These are phyloP conservation scores for Apotomis betuletana DNA, from an alignment of 2,888 invertebrate genomes.

Conservation along the genomic window DNA sequence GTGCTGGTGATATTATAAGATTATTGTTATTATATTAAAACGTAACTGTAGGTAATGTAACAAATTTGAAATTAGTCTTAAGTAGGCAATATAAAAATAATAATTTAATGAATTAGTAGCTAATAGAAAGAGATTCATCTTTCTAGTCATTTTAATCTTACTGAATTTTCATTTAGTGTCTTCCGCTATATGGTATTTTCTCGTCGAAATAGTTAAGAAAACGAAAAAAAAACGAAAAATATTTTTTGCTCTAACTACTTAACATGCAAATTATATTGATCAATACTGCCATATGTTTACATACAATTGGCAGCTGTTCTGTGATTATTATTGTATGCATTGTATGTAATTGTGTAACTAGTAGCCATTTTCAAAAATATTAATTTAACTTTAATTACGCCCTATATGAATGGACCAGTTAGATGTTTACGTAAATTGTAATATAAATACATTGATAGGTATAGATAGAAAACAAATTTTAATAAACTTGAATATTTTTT, in stretches of 20 bases:
- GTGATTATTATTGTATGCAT: conserved; percentile 5
- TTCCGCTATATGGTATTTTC: neutral
- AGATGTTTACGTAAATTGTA: conserved; percentile 8
- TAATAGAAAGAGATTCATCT: conserved; percentile 12
- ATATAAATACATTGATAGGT: neutral
- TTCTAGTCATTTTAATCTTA: conserved; percentile 11
- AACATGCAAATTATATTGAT: no score
- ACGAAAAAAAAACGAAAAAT: neutral
- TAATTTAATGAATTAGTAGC: neutral
- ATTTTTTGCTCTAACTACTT: neutral
- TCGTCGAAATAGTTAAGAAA: neutral
- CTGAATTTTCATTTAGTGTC: no score
- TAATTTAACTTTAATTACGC: no score
- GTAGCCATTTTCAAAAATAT: no score
- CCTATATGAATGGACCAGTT: neutral
- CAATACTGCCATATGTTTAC: neutral
- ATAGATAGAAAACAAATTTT: neutral
- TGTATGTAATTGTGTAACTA: neutral
- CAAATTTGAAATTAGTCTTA: neutral
- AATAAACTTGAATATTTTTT: neutral
- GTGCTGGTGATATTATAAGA: no score
- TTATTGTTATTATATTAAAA: no score
- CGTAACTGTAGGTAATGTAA: no score
- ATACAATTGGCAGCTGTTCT: neutral
- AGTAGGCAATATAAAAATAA: neutral